These are phyloP conservation scores for Ormyrus nitidulus DNA, from an alignment of 2,888 invertebrate species.

Conservation along the genomic window DNA sequence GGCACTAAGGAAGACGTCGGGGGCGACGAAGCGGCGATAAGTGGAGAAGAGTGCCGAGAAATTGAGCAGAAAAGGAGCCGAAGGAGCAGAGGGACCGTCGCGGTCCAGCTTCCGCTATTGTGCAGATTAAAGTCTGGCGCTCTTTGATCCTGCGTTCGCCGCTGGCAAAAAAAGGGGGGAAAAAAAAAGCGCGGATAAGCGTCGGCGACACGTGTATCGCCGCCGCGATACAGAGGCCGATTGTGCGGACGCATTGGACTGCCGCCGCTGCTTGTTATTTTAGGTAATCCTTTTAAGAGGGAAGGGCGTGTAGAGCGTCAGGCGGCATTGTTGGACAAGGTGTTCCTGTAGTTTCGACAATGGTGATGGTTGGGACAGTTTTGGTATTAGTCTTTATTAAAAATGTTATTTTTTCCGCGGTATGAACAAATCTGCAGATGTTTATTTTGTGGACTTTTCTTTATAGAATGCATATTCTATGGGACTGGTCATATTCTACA, in stretches of 20 bases:
- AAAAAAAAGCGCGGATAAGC: not conserved
- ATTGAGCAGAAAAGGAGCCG: constrained; percentile 35
- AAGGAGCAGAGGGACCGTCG: constrained; percentile 23
- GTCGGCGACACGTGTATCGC: constrained; percentile 19
- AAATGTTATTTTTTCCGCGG: too few species aligned
- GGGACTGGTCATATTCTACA: too few species aligned
- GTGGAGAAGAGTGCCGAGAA: constrained; percentile 23
- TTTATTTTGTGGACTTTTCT: too few species aligned
- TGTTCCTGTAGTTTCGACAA: not conserved
- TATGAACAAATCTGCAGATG: too few species aligned
- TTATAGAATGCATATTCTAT: too few species aligned
- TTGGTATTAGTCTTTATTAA: too few species aligned
- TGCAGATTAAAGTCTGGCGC: constrained; percentile 34
- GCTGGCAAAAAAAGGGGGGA: constrained; percentile 4
- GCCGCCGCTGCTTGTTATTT: not conserved
- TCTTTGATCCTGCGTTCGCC: constrained; percentile 35
- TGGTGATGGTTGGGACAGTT: too few species aligned
- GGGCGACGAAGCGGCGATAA: constrained; percentile 30
- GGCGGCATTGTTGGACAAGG: not conserved
- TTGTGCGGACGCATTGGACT: constrained; percentile 5
- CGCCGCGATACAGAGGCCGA: not conserved
- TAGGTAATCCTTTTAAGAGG: too few species aligned
- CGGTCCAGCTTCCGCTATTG: constrained; percentile 34
- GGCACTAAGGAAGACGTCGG: not conserved
- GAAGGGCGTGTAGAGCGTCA: not conserved